Evolutionary conservation across 2,797 vertebrate genomes (phyloP).

Genomic region (Parauchenoglanis ngamensis): DNA sequence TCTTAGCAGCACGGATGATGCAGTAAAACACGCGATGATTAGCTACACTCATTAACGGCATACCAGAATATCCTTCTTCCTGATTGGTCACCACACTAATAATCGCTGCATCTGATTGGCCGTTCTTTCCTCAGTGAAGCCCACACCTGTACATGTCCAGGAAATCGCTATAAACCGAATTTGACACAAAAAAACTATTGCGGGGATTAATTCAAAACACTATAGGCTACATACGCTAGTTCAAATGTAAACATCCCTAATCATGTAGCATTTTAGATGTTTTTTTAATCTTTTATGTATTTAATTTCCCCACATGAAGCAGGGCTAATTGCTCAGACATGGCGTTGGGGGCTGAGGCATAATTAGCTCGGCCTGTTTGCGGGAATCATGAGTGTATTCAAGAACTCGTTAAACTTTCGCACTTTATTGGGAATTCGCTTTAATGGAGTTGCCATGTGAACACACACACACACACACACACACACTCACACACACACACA

Average conservation of each 20-base stretch:
- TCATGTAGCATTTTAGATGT: background rate
- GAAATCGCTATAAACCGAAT: background rate
- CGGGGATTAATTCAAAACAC: background rate
- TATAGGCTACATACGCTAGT: background rate
- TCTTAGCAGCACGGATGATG: background rate
- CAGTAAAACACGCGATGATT: background rate
- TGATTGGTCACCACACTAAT: conserved; percentile 9
- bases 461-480: background rate
- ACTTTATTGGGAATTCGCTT: conserved; percentile 10
- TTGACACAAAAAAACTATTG: background rate
- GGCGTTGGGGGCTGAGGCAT: background rate
- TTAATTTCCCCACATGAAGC: background rate
- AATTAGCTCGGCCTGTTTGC: conserved; percentile 18
- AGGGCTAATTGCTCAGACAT: conserved; percentile 12
- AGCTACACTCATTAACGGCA: background rate
- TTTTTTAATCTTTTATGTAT: background rate
- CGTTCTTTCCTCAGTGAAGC: background rate
- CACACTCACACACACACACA: background rate
- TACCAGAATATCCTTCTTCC: background rate
- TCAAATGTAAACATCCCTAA: background rate
- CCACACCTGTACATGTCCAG: conserved; percentile 1
- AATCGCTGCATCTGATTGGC: background rate
- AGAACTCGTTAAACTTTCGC: conserved; percentile 12
- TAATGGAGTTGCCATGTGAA: background rate
- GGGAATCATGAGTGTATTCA: conserved; percentile 23